A percentile compares a stretch with the other conserved stretches of the same genome.
These are phyloP conservation scores for Hypolimnas misippus DNA, from an alignment of 2,888 invertebrate species.

Conservation along the genomic window DNA sequence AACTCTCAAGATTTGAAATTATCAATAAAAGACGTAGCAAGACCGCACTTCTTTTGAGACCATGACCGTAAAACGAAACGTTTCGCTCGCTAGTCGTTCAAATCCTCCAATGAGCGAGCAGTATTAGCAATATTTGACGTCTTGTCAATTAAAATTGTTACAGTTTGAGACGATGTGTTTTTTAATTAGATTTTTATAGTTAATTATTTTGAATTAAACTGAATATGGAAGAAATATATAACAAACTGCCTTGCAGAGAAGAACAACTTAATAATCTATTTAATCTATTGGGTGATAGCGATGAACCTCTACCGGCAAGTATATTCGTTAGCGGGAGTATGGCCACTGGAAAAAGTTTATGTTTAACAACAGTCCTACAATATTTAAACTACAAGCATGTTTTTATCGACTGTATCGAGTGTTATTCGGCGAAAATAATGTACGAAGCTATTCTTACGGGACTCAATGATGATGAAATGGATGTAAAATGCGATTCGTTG, in stretches of 20 bases:
- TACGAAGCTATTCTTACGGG: constrained; percentile 89
- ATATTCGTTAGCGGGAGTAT: constrained; percentile 93
- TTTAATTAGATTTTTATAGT: background rate
- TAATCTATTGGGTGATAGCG: constrained; percentile 78
- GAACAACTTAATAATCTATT: constrained; percentile 75
- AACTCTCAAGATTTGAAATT: background rate
- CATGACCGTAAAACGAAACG: constrained; percentile 27
- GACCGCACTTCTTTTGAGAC: constrained; percentile 44
- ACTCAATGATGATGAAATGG: constrained; percentile 69
- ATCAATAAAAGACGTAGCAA: constrained; percentile 44
- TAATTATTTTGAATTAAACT: constrained; percentile 6
- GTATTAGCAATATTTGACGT: background rate
- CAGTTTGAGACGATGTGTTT: constrained; percentile 4
- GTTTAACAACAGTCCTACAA: constrained; percentile 85
- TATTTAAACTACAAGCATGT: constrained; percentile 85
- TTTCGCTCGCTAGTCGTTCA: constrained; percentile 8
- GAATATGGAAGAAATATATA: constrained; percentile 77
- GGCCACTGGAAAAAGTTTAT: constrained; percentile 92
- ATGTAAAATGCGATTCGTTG: constrained; percentile 86
- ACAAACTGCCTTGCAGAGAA: constrained; percentile 78
- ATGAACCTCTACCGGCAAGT: constrained; percentile 87
- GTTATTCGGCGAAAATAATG: constrained; percentile 89
- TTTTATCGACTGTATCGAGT: constrained; percentile 91
- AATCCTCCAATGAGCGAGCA: background rate
- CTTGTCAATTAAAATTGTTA: background rate